A percentile compares a stretch with the other conserved stretches of the same genome.
Conservation (phyloP, 2,888 invertebrate genomes). For the Napeogenes inachia region DNA sequence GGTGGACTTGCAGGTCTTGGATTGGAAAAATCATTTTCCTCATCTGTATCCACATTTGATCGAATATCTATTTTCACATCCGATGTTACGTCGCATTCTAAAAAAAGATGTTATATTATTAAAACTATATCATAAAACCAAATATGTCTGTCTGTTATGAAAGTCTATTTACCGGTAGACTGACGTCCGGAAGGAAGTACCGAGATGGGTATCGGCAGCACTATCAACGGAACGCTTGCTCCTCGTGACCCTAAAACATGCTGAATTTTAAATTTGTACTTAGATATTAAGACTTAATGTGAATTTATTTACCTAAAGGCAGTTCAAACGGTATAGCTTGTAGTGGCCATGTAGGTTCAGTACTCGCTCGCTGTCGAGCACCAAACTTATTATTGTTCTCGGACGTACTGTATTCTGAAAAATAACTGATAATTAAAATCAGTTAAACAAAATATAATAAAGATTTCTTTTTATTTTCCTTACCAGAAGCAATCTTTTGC, state of each 20-base stretch:
- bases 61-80: neutral
- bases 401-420: no score
- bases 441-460: no score
- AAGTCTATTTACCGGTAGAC: neutral
- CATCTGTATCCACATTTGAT: neutral
- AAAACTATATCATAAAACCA: neutral
- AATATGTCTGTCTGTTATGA: neutral
- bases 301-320: neutral
- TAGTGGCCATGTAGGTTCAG: neutral
- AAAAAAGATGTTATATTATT: neutral
- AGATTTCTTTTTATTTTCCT: no score
- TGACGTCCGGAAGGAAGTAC: constrained; percentile 31
- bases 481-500: no score
- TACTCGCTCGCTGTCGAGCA: no score
- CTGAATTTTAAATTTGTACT: neutral
- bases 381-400: no score
- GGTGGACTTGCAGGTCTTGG: neutral
- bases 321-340: neutral
- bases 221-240: constrained; percentile 31
- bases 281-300: neutral
- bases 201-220: constrained; percentile 48
- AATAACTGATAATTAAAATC: no score
- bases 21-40: neutral
- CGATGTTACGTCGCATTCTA: constrained; percentile 5
- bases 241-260: neutral